Base-by-base conservation (phyloP, 1,140 invertebrate species). In the Cherax quadricarinatus region DNA sequence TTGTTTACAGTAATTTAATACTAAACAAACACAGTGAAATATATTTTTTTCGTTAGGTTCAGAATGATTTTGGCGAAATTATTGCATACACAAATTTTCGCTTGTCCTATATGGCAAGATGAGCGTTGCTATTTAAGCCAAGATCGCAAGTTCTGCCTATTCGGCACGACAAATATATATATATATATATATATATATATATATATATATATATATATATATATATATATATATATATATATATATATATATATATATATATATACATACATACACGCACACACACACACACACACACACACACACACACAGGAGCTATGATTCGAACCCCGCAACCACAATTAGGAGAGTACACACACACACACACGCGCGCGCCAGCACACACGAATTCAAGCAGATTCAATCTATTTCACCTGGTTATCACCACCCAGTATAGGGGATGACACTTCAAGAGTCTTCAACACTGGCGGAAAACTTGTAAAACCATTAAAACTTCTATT, bases 401-500 rank as follows among this genome's bases (percentile, higher is more conserved):
- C 62, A 57, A 57, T 57, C 53, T 57, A 66, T 21, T 21, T 5
- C 16, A 66, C 2, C 62, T 18, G 18, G 21, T 3, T 21, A 66
- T 21, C 62, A 66, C 62, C 62, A 2, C 5, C 62, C 12, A 18
- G 1, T 18, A 66, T 66, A 0, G 62, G 18, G 18, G 12, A 66
- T 66, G 62, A 66, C 62, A 66, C 62, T 66, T 66, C 16, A 66
- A 18, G 21, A 66, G 53, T 3, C 53, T 14, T 14, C 9, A 66
- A 12, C 62, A 16, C 62, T 16, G 14, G 62, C 18, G 5, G 62
- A 21, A 66, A 66, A 66, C 62, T 66, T 66, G 16, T 66, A 66
- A 66, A 66, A 66, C 62, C 62, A 66, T 66, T 66, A 66, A 66
- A 66, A 66, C 62, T 66, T 66, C 21, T 66, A 66, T 66, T 66